phyloP scores from a whole-genome alignment of 1,140 invertebrate species.

The Leptinotarsa lineolata region DNA sequence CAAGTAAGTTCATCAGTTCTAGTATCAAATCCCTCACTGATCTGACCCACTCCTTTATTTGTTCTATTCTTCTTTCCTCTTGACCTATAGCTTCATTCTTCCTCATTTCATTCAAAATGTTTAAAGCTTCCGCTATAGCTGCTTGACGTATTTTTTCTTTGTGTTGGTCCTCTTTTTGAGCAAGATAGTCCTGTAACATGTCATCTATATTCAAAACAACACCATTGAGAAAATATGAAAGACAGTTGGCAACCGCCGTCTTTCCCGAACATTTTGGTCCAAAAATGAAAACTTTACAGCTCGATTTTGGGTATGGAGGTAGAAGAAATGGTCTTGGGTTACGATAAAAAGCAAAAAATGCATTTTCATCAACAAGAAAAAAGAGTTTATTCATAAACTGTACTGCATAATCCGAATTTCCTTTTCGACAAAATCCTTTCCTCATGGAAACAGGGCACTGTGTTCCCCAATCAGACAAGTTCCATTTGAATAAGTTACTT shows the following conservation, averaged over 20 bases:
- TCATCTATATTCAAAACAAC: conserved; percentile 50
- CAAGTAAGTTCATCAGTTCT: conserved; percentile 17
- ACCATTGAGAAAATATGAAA: conserved; percentile 50
- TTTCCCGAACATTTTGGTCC: conserved; percentile 56
- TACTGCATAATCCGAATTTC: conserved; percentile 59
- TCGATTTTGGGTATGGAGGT: conserved; percentile 53
- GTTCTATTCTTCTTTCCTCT: conserved; percentile 30
- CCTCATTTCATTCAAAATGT: conserved; percentile 33
- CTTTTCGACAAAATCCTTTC: conserved; percentile 56
- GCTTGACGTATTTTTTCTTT: conserved; percentile 53
- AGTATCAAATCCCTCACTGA: conserved; percentile 23
- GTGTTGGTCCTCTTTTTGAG: conserved; percentile 50
- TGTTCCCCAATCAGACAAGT: conserved; percentile 61
- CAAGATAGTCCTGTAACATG: conserved; percentile 49
- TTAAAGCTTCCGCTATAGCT: conserved; percentile 53
- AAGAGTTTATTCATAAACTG: conserved; percentile 65
- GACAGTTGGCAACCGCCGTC: conserved; percentile 50
- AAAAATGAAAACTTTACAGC: conserved; percentile 56
- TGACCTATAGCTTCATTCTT: conserved; percentile 27
- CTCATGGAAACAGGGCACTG: conserved; percentile 65
- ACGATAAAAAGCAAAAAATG: conserved; percentile 58
- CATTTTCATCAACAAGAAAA: conserved; percentile 59
- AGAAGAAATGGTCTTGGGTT: conserved; percentile 64
- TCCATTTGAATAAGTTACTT: conserved; percentile 52
- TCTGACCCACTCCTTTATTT: conserved; percentile 38